phyloP scores from a whole-genome alignment of 2,113 vertebrate species.

The Pogonocichla stellata region DNA sequence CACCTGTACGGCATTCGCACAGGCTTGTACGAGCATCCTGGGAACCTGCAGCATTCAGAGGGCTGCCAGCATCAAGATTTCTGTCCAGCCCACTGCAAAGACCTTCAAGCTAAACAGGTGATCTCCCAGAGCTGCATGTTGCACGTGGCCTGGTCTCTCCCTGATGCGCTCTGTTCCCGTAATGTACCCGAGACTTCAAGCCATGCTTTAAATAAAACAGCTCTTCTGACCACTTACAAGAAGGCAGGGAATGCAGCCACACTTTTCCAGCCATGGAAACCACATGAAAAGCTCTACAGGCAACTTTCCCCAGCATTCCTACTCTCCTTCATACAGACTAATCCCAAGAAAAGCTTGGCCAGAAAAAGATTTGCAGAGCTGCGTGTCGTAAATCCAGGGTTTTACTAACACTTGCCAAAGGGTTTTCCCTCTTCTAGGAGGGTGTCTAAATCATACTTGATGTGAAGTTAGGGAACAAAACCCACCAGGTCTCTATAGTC shows the following conservation, averaged over 20 bases:
- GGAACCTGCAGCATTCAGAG: neutral
- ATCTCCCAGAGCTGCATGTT: neutral
- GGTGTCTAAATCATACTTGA: constrained; percentile 22
- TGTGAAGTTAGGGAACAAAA: constrained; percentile 16
- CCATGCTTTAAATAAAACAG: constrained; percentile 48
- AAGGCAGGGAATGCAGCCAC: neutral
- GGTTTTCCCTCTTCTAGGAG: constrained; percentile 33
- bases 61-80: neutral
- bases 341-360: constrained; percentile 30
- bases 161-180: neutral
- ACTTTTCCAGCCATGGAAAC: constrained; percentile 49
- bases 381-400: constrained; percentile 54
- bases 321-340: neutral
- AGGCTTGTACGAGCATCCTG: neutral
- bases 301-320: neutral
- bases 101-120: neutral
- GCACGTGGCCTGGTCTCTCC: neutral
- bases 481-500: neutral
- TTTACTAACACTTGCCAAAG: constrained; percentile 10
- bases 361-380: constrained; percentile 51
- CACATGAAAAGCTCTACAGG: constrained; percentile 46
- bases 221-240: constrained; percentile 42
- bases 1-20: neutral
- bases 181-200: constrained; percentile 15
- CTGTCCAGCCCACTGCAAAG: neutral